Base-by-base conservation (phyloP, 2,888 invertebrate species). In the Troglohyphantes excavatus region DNA sequence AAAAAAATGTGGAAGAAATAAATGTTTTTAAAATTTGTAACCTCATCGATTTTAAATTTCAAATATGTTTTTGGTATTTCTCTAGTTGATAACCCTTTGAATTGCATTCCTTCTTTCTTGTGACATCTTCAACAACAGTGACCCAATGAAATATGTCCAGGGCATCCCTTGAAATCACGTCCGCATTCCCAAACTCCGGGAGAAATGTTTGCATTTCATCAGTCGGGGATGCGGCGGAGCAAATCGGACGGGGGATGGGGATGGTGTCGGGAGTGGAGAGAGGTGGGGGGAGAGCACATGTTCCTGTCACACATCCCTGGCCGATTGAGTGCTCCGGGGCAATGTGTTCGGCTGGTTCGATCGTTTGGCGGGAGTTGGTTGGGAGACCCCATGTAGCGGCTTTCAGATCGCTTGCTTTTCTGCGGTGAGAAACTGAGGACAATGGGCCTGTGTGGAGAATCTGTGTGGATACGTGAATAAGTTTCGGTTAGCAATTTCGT, bases 301-400 rank as follows among this genome's bases (percentile, higher is more conserved):
- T 84, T 75, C 75, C 53, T 84, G 84, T 84, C 84, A 76, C 84
- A 75, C 75, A 76, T 83, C 70, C 63, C 65, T 65, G 65, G 46
- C n/a, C 53, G 75, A 84, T 84, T 67, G 85, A 86, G 85, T 68
- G 85, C 76, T 78, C 33, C 33, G n/a, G 76, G 85, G 43, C 67
- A 84, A 53, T 84, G 85, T 78, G 33, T 75, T 84, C 84, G 84
- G 65, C 84, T 70, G 59, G 70, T 82, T 67, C 46, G 65, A 84
- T 53, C 53, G 53, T 53, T 53, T 53, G 53, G n/a, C 21, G 53
- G 9, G 27, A 23, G 68, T 39, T 23, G 33, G 61, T 43, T 0
- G 17, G 63, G 13, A 13, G 83, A 29, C 26, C 83, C 59, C 83
- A 73, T 73, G 19, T 26, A 23, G 73, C 23, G 63, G 43, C 61